phyloP scores from a whole-genome alignment of 2,888 invertebrate genomes.

The Lordiphosa andalusiaca region DNA sequence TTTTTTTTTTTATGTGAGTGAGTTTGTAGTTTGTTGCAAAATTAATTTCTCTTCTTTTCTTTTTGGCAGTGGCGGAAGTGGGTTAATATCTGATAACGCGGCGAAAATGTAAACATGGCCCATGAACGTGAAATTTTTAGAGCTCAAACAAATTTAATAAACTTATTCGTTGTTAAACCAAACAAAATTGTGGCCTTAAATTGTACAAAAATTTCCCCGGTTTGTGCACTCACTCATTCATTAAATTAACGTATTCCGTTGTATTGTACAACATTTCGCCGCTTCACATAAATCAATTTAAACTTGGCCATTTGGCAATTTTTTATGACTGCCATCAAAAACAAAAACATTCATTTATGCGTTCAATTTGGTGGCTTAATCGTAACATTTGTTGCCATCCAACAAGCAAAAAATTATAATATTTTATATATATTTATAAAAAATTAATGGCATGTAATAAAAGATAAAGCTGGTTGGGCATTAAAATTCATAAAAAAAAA shows the following conservation, averaged over 20 bases:
- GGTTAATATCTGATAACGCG: constrained; percentile 73
- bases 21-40: constrained; percentile 37
- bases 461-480: too few relatives aligned
- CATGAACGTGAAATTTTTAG: constrained; percentile 52
- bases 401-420: background rate
- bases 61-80: constrained; percentile 50
- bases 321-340: too few relatives aligned
- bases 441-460: constrained; percentile 7
- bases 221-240: too few relatives aligned
- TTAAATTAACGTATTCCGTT: too few relatives aligned
- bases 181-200: too few relatives aligned
- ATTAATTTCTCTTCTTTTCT: constrained; percentile 61
- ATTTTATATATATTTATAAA: constrained; percentile 4
- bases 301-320: too few relatives aligned
- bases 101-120: constrained; percentile 62
- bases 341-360: background rate
- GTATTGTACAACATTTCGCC: too few relatives aligned
- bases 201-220: too few relatives aligned
- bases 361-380: constrained; percentile 7
- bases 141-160: constrained; percentile 1
- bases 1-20: background rate
- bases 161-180: too few relatives aligned
- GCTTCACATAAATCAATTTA: too few relatives aligned
- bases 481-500: constrained; percentile 1
- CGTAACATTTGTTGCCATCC: too few relatives aligned